Conservation (phyloP, 2,113 vertebrate genomes). For the Tapirus terrestris region DNA sequence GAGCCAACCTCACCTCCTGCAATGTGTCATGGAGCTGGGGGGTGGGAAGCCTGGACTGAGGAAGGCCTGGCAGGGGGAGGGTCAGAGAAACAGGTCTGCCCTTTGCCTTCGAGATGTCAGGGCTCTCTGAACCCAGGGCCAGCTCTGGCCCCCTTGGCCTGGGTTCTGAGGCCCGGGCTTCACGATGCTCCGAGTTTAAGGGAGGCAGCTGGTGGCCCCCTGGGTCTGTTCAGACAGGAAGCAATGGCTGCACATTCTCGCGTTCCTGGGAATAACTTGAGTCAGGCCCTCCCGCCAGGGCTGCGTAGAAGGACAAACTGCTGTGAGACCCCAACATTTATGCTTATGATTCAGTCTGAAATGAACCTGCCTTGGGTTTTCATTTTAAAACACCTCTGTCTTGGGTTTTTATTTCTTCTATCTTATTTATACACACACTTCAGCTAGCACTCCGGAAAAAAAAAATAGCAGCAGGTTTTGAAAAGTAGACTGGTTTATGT, state of each 20-base stretch:
- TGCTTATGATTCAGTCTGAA: neutral
- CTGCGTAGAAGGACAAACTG: neutral
- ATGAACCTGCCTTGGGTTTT: slow-evolving; percentile 14
- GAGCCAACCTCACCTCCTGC: neutral
- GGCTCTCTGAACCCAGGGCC: neutral
- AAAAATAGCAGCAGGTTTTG: neutral
- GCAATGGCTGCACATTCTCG: neutral
- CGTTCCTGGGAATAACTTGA: neutral
- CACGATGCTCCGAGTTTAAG: neutral
- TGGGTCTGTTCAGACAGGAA: neutral
- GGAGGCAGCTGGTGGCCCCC: neutral
- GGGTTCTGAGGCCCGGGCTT: neutral
- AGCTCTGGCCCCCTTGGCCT: neutral
- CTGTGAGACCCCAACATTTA: neutral
- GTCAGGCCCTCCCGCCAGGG: neutral
- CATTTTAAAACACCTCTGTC: slow-evolving; percentile 8
- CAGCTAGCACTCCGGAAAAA: neutral
- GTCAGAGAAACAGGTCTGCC: neutral
- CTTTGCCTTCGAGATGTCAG: neutral
- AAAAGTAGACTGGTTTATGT: slow-evolving; percentile 58
- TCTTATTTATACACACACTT: neutral
- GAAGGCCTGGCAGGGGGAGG: neutral
- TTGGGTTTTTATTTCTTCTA: neutral
- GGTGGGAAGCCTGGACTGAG: accelerated
- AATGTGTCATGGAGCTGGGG: neutral